Percentiles rank a stretch among this genome's conserved stretches.
These are phyloP conservation scores for Strigamia crassipes DNA, from an alignment of 2,888 invertebrate species.

Conservation along the genomic window DNA sequence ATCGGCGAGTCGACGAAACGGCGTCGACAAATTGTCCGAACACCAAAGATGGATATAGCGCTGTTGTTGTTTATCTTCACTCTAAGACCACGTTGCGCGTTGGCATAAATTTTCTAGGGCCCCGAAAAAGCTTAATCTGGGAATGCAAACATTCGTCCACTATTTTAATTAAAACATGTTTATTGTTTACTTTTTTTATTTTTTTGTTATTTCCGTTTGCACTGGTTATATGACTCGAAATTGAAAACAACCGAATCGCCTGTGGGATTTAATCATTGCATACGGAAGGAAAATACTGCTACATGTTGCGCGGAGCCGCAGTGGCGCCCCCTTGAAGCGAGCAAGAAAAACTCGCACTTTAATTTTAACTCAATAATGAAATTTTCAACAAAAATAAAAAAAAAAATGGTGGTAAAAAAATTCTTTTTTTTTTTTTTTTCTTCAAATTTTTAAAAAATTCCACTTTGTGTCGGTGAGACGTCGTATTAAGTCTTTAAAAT, in stretches of 20 bases:
- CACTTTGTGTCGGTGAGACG: not conserved
- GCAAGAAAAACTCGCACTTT: not conserved
- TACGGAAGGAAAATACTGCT: not conserved
- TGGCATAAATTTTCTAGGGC: too few relatives aligned
- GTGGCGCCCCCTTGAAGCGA: not conserved
- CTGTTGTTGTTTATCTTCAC: too few relatives aligned
- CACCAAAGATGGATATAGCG: too few relatives aligned
- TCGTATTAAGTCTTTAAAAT: not conserved
- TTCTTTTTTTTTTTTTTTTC: not conserved
- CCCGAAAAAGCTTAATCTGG: too few relatives aligned
- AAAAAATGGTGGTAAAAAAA: too few relatives aligned
- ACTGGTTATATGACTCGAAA: not conserved
- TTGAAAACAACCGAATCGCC: not conserved
- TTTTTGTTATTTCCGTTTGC: not conserved
- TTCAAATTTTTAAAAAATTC: not conserved
- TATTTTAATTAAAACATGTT: not conserved
- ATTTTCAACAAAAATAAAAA: too few relatives aligned
- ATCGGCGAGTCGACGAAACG: too few relatives aligned
- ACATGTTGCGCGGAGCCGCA: not conserved
- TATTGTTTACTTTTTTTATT: not conserved
- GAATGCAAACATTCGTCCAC: too few relatives aligned
- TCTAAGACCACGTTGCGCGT: too few relatives aligned
- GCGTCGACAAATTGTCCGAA: too few relatives aligned
- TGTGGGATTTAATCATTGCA: not conserved
- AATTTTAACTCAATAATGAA: too few relatives aligned